Conservation (phyloP, 2,888 invertebrate species). For the Conops quadrifasciatus region DNA sequence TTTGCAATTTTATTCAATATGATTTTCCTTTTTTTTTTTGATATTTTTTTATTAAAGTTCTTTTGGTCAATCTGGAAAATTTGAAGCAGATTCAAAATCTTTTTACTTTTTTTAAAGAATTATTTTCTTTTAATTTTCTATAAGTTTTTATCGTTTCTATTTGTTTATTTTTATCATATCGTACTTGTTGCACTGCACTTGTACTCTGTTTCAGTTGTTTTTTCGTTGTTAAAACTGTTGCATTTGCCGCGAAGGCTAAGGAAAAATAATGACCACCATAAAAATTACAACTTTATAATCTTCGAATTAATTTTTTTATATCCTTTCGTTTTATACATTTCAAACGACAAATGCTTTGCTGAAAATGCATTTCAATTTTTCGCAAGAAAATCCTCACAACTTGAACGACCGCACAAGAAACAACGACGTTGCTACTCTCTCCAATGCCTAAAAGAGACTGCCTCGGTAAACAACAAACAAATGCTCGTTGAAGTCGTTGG, state of each 20-base stretch:
- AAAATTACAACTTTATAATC: too few relatives aligned
- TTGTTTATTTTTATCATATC: neutral
- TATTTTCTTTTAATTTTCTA: too few relatives aligned
- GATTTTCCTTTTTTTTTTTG: too few relatives aligned
- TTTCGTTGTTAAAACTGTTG: constrained; percentile 1
- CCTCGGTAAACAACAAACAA: constrained; percentile 5
- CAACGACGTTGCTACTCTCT: constrained; percentile 20
- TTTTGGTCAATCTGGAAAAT: too few relatives aligned
- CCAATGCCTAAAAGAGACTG: constrained; percentile 26
- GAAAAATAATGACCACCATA: too few relatives aligned
- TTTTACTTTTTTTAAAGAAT: neutral
- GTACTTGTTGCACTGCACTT: neutral
- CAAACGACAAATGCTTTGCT: too few relatives aligned
- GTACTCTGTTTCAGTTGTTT: constrained; percentile 2
- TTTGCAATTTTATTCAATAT: too few relatives aligned
- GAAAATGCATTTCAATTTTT: constrained; percentile 11
- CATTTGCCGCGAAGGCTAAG: neutral
- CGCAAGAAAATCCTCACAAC: neutral
- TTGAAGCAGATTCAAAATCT: neutral
- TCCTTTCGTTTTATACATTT: too few relatives aligned
- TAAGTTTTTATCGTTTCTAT: neutral
- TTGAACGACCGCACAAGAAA: neutral
- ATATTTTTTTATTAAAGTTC: too few relatives aligned
- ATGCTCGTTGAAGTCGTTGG: neutral
- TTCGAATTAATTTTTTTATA: neutral